Conservation (phyloP, 2,797 vertebrate genomes). For the Loriculus beryllinus region DNA sequence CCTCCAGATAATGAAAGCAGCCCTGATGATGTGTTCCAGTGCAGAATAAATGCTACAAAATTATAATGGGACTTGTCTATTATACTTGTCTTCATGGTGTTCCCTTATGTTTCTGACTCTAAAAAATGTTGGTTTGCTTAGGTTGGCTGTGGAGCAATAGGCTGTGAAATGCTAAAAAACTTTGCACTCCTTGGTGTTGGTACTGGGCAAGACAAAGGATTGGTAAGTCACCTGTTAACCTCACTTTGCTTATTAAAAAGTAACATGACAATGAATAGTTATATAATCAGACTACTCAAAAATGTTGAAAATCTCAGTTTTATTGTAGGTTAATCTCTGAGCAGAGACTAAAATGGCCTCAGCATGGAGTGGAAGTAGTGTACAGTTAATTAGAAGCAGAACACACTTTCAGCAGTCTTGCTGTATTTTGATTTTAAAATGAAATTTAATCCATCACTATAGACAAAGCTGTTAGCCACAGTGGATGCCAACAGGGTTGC, state of each 20-base stretch:
- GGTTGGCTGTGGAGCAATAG: slow-evolving; percentile 98
- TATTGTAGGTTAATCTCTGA: background rate
- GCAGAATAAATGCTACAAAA: background rate
- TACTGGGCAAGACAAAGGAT: slow-evolving; percentile 76
- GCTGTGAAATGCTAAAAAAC: slow-evolving; percentile 99
- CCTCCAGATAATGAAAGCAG: background rate
- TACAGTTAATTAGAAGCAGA: background rate
- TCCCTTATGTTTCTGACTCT: background rate
- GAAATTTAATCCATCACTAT: background rate
- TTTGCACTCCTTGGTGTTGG: slow-evolving; percentile 94
- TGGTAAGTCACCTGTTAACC: slow-evolving; percentile 66
- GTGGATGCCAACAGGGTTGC: background rate
- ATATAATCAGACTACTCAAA: background rate
- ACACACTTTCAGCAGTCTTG: background rate
- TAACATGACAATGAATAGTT: background rate
- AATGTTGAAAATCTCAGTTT: background rate
- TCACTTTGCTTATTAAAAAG: background rate
- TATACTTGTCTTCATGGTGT: background rate
- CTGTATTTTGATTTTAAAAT: background rate
- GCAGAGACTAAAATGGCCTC: background rate
- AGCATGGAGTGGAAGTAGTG: background rate
- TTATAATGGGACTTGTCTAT: background rate
- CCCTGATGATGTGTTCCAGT: background rate
- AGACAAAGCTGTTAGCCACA: background rate
- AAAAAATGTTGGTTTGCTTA: slow-evolving; percentile 45